Base-by-base conservation (phyloP, 2,113 vertebrate genomes). In the Carassius auratus region DNA sequence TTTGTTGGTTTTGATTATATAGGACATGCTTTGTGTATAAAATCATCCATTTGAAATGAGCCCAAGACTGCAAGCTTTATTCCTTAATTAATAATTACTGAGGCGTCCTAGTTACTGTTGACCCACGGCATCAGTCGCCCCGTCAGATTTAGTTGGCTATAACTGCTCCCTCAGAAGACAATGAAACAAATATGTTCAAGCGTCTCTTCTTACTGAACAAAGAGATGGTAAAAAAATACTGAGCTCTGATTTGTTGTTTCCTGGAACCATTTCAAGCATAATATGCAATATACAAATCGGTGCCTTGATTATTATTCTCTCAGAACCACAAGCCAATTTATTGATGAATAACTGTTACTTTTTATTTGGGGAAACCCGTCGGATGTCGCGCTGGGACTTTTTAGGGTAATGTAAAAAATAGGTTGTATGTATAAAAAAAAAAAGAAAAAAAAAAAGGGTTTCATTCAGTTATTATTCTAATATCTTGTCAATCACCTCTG, bases 1-100 rank as follows among this genome's bases (percentile, higher is more conserved):
- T 38, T 83, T 88, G 89, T 88, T 75, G 30, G 78, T 66, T 89
- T 86, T 89, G 90, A 91, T 78, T 88, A 86, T 74, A 83, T 83
- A 80, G 84, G 84, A 57, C 85, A 84, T 48, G 85, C 88, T 92
- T 90, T 90, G 85, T 84, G 76, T 75, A 66, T 66, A 86, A 90
- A 80, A 87, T 89, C 33, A 88, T 89, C 76, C 76, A 89, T 91
- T 93, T 91, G 84, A 75, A 74, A 74, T 48, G 78, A 86, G 85
- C 89, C 50, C 74, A 87, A 85, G 45, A 79, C 88, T 48, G 38
- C 74, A 59, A 84, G 76, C 68, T 84, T 71, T 45, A 36, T 64
- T 83, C 84, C 81, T 26, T 57, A 84, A 85, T 69, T 76, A 83
- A 79, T 64, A 68, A 89, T 88, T 61, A 42, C 74, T 48, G 23